Conservation (phyloP, 2,113 vertebrate species). For the Edolisoma coerulescens region DNA sequence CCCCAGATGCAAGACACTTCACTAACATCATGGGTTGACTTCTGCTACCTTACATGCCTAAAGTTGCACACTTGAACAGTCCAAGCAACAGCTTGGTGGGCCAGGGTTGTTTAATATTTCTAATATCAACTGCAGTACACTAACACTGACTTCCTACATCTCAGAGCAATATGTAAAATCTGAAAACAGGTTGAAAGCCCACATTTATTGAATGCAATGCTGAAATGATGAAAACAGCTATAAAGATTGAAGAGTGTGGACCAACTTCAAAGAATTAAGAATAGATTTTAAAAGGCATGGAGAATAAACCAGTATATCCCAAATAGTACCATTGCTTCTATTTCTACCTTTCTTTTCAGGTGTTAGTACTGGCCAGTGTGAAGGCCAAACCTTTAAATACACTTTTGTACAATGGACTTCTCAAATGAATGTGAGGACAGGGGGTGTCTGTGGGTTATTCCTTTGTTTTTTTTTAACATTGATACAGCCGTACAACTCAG, state of each 20-base stretch:
- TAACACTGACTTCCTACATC: background rate
- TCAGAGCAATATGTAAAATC: background rate
- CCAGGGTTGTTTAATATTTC: background rate
- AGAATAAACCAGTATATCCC: background rate
- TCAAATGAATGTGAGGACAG: background rate
- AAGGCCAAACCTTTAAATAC: background rate
- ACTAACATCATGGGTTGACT: background rate
- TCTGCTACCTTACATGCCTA: background rate
- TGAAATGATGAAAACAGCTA: background rate
- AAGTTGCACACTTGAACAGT: background rate
- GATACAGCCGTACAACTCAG: background rate
- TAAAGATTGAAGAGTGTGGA: background rate
- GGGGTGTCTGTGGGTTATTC: background rate
- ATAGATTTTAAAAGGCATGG: background rate
- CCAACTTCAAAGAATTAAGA: background rate
- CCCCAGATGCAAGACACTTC: background rate
- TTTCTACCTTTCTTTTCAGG: background rate
- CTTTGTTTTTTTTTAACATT: background rate
- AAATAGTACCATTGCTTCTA: background rate
- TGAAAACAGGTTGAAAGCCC: background rate
- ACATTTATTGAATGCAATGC: background rate
- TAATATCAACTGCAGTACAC: background rate
- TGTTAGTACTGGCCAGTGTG: background rate
- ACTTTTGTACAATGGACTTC: background rate
- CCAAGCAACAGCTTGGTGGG: background rate